Evolutionary conservation across 35 echinoderm and acorn worm genomes (phyloP).

Genomic region (Ptychodera flava): DNA sequence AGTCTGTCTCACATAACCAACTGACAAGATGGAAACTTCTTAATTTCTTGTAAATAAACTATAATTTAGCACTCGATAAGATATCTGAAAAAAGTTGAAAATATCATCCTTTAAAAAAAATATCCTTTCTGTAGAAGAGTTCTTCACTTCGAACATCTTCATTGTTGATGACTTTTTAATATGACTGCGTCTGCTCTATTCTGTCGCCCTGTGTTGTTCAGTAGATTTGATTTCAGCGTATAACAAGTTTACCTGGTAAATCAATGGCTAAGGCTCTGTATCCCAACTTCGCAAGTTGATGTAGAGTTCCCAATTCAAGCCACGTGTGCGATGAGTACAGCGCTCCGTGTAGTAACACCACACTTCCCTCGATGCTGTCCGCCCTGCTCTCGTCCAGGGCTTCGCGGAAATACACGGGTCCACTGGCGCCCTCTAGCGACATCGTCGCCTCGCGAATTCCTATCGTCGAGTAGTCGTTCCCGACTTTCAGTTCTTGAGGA

Average conservation of each 20-base stretch:
- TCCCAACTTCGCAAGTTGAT: conserved; percentile 61
- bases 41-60: too few relatives aligned
- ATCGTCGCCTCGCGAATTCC: not conserved
- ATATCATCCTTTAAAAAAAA: too few relatives aligned
- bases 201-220: too few relatives aligned
- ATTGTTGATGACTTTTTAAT: too few relatives aligned
- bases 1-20: too few relatives aligned
- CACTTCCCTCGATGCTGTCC: not conserved
- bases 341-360: conserved; percentile 79
- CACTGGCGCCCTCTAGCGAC: not conserved
- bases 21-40: too few relatives aligned
- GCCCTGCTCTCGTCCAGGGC: not conserved
- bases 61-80: too few relatives aligned
- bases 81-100: too few relatives aligned
- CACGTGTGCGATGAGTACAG: conserved; percentile 73
- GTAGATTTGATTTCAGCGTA: too few relatives aligned
- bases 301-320: conserved; percentile 72
- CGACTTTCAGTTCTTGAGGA: not conserved
- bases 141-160: too few relatives aligned
- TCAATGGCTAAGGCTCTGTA: conserved; percentile 85
- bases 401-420: not conserved
- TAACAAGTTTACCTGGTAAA: conserved; percentile 95
- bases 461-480: not conserved
- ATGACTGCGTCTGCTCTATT: too few relatives aligned
- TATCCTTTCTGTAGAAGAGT: too few relatives aligned